Base-by-base conservation (phyloP, 1,140 invertebrate genomes). In the Chelonus insularis region DNA sequence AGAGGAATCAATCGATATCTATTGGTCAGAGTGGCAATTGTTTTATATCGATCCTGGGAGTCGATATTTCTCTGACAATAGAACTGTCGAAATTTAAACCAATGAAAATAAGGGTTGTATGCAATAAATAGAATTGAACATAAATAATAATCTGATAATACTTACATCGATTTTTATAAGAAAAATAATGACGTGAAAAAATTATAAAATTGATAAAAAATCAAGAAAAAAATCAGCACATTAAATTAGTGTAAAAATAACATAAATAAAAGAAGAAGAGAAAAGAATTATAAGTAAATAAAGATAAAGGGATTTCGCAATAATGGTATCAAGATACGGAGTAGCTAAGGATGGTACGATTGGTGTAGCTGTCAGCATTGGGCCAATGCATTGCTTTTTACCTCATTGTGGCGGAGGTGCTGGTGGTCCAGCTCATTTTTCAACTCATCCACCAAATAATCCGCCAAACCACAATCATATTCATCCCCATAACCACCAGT, bases 281-380 rank as follows among this genome's bases (percentile, higher is more conserved):
- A 65, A 45, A 18, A 50, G 36, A 12, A 47, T 54, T 55, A 9
- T 11, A 56, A 9, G 34, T 32, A 32, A 12, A 60, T 43, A 50
- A 55, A 29, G 21, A 48, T n/a, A 9, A 23, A 12, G 11, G 11
- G 9, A 48, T 12, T 29, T 48, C 20, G 45, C 45, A 68, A 72
- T 65, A 65, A 78, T 78, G 76, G 76, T 78, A 62, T 77, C 77
- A 61, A 67, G 76, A 60, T 80, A 76, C 68, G 73, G 74, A 60
- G 69, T 78, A 59, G 68, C 70, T 55, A 78, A 78, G 72, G 77
- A 80, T 63, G 72, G 74, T 64, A 69, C 73, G 58, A 74, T 78
- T 61, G 75, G 73, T 65, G 75, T 78, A 51, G 71, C 75, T 52
- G 70, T 77, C 14, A 72, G 75, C 47, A 68, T 75, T 63, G 75